These are phyloP conservation scores for Drosophila tristis DNA, from an alignment of 1,140 invertebrate genomes.

Conservation along the genomic window DNA sequence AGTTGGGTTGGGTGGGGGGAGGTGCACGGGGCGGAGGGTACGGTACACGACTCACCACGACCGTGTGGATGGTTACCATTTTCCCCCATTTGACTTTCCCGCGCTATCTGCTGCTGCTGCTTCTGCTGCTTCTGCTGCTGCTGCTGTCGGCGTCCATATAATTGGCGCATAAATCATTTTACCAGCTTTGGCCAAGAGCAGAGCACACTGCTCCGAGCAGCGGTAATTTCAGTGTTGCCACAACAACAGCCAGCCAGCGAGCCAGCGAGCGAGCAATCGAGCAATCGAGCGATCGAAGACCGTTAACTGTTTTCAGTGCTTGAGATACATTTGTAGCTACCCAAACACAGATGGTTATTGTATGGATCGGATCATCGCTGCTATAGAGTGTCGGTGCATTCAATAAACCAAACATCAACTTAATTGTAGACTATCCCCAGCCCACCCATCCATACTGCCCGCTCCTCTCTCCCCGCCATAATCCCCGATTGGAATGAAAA, in stretches of 20 bases:
- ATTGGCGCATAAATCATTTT: constrained; percentile 79
- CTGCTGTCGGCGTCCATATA: constrained; percentile 56
- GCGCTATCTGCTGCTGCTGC: constrained; percentile 24
- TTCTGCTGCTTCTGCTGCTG: not conserved
- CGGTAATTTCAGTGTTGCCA: constrained; percentile 68
- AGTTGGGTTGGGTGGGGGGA: not conserved
- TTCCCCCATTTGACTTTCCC: constrained; percentile 63
- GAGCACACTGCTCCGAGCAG: constrained; percentile 16
- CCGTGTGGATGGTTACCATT: constrained; percentile 16
- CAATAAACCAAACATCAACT: constrained; percentile 64
- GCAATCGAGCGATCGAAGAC: constrained; percentile 17
- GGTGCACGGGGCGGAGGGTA: too few species aligned
- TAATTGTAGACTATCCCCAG: constrained; percentile 49
- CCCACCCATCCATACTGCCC: not conserved
- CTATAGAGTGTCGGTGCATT: constrained; percentile 38
- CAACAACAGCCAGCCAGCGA: constrained; percentile 21
- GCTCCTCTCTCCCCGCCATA: constrained; percentile 9
- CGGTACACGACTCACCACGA: too few species aligned
- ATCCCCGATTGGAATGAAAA: constrained; percentile 27
- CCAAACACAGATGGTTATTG: constrained; percentile 33
- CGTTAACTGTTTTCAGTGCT: constrained; percentile 67
- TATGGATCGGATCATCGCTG: constrained; percentile 37
- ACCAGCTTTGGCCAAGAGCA: constrained; percentile 62
- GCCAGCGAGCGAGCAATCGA: not conserved
- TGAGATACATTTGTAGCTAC: constrained; percentile 52